phyloP scores from a whole-genome alignment of 2,113 vertebrate species.

The Egretta garzetta region DNA sequence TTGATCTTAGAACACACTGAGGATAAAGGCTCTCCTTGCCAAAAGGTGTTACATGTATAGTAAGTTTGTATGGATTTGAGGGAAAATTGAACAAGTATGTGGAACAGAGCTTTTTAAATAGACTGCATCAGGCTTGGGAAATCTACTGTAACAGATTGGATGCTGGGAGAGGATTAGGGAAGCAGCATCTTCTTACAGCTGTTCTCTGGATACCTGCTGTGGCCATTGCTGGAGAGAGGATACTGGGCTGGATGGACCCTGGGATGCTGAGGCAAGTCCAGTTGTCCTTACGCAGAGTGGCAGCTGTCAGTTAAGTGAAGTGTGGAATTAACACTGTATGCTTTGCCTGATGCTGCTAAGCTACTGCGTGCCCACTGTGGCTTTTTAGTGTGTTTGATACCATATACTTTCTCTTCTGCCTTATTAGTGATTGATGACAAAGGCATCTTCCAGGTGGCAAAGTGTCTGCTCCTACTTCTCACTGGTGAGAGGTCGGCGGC shows the following conservation, averaged over 20 bases:
- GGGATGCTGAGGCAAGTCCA: neutral
- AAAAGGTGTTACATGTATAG: neutral
- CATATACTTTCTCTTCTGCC: neutral
- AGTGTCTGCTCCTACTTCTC: neutral
- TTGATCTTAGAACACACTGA: neutral
- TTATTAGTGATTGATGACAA: neutral
- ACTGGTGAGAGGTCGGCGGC: neutral
- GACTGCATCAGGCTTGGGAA: neutral
- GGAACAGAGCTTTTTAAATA: neutral
- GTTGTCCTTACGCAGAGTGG: neutral
- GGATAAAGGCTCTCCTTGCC: neutral
- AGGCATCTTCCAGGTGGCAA: neutral
- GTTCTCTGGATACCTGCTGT: neutral
- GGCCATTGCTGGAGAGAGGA: neutral
- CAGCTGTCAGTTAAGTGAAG: neutral
- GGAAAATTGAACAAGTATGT: neutral
- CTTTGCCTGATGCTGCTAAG: neutral
- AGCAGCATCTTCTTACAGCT: neutral
- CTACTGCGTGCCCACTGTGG: neutral
- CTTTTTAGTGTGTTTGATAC: neutral
- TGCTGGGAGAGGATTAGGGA: neutral
- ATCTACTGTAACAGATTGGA: neutral
- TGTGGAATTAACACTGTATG: fast-evolving
- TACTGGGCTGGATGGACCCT: neutral
- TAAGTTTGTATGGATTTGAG: neutral